phyloP scores from a whole-genome alignment of 2,797 vertebrate genomes.

The Chaetodon trifasciatus region DNA sequence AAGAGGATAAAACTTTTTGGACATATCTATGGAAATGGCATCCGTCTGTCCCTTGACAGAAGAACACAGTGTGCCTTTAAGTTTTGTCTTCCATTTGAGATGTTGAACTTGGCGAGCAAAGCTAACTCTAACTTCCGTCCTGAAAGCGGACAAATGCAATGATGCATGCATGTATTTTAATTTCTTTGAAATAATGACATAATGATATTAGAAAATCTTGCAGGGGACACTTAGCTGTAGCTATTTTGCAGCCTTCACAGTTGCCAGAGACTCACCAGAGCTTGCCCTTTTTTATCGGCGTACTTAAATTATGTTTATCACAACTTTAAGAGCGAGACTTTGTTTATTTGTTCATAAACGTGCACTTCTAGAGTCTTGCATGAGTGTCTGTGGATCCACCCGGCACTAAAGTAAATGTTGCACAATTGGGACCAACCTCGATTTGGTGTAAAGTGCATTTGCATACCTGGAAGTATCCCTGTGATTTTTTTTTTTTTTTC shows the following conservation, averaged over 20 bases:
- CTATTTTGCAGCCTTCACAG: neutral
- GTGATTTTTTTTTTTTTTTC: neutral
- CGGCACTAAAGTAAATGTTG: neutral
- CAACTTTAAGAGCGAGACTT: neutral
- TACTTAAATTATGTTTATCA: neutral
- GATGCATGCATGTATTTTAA: neutral
- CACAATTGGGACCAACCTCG: neutral
- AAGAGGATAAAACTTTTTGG: conserved; percentile 4
- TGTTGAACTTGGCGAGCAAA: neutral
- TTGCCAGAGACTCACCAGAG: neutral
- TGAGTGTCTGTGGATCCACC: neutral
- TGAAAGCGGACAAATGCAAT: no score
- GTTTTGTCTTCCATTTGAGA: neutral
- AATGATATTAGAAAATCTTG: neutral
- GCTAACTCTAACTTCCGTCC: neutral
- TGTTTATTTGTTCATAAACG: neutral
- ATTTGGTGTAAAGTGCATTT: neutral
- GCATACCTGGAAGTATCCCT: neutral
- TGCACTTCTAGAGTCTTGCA: neutral
- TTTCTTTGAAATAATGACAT: no score
- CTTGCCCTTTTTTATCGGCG: neutral
- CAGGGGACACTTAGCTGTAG: neutral
- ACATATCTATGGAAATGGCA: neutral
- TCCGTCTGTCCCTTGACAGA: neutral
- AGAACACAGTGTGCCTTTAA: neutral